A percentile compares a stretch with the other conserved stretches of the same genome.
Conservation (phyloP, 2,797 vertebrate species). For the Sebastes vulpes region DNA sequence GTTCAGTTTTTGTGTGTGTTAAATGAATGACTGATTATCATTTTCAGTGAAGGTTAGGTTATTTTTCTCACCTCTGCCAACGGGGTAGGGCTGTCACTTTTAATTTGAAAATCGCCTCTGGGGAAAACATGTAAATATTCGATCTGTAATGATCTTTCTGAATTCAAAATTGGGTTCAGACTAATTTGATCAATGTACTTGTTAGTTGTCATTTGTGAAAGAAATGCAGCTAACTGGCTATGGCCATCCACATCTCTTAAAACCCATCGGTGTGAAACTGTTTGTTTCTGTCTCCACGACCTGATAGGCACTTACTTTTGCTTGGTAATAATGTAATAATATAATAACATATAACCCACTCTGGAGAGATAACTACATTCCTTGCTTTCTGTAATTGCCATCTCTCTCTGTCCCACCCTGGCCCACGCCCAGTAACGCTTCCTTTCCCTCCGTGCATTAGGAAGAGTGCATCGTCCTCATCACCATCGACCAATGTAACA, state of each 20-base stretch:
- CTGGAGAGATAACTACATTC: background rate
- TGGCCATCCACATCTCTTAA: background rate
- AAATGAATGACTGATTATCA: background rate
- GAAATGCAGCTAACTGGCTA: background rate
- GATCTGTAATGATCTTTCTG: background rate
- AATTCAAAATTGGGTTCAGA: background rate
- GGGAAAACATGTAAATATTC: background rate
- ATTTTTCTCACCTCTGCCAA: background rate
- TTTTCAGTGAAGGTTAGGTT: background rate
- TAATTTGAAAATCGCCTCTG: background rate
- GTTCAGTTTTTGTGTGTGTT: background rate
- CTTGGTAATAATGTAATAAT: background rate
- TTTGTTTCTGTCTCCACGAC: background rate
- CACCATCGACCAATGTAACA: slow-evolving; percentile 34
- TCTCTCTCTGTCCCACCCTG: background rate
- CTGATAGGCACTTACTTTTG: background rate
- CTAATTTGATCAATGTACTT: background rate
- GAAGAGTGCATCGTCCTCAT: slow-evolving; percentile 22
- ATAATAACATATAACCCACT: background rate
- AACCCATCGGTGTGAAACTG: background rate
- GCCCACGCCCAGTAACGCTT: slow-evolving; percentile 28
- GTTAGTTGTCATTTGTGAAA: background rate
- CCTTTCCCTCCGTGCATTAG: slow-evolving; percentile 49
- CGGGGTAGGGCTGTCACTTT: background rate
- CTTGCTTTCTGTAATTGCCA: background rate